A percentile compares a stretch with the other conserved stretches of the same genome.
Conservation (phyloP, 2,888 invertebrate species). For the Drosophila imparisetae region DNA sequence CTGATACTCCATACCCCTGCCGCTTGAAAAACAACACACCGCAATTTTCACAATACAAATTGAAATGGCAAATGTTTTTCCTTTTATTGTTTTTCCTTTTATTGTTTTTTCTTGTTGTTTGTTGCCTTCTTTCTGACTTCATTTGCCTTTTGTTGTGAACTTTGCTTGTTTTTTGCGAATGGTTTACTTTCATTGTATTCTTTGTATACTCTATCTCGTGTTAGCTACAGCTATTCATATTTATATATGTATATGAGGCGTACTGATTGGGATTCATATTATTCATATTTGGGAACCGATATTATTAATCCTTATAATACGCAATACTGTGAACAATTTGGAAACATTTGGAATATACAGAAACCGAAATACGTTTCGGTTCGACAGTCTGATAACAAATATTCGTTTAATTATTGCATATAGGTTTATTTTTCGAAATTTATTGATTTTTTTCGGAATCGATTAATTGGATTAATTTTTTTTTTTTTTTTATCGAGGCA, state of each 20-base stretch:
- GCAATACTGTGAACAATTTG: no score
- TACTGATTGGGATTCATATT: neutral
- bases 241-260: neutral
- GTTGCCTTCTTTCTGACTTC: conserved; percentile 1
- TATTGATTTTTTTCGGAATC: neutral
- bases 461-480: neutral
- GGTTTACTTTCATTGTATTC: conserved; percentile 10
- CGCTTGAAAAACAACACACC: neutral
- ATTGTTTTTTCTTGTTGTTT: no score
- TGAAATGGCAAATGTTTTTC: conserved; percentile 51
- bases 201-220: conserved; percentile 19
- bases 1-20: neutral
- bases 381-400: no score
- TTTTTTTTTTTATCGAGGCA: neutral
- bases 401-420: neutral
- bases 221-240: neutral
- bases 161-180: conserved; percentile 39
- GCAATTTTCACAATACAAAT: conserved; percentile 50
- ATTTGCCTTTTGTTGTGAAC: conserved; percentile 49
- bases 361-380: neutral
- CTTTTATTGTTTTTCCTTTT: neutral
- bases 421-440: neutral
- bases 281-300: neutral
- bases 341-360: no score
- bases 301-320: neutral